A percentile compares a stretch with the other conserved stretches of the same genome.
Conservation (phyloP, 1,140 invertebrate species). For the Leptoteleia sp. region DNA sequence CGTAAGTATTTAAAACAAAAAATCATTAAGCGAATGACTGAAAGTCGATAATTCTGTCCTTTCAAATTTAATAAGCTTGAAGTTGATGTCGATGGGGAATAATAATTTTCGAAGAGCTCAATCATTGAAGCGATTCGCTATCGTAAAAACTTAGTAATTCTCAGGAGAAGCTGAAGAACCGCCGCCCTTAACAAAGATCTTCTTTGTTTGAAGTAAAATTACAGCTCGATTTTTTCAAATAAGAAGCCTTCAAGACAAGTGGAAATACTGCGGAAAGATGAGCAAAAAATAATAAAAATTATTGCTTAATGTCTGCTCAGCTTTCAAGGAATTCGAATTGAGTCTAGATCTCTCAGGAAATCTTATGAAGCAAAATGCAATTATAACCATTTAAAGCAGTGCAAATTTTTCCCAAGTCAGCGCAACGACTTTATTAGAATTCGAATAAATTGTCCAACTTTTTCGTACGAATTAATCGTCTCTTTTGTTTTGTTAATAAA, state of each 20-base stretch:
- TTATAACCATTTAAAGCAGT: neutral
- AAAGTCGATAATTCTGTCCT: conserved; percentile 28
- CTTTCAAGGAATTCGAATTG: neutral
- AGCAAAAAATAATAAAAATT: neutral
- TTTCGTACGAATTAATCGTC: too few relatives aligned
- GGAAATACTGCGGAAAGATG: neutral
- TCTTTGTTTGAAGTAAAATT: neutral
- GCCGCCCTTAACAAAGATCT: neutral
- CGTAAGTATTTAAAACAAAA: neutral
- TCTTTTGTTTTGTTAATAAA: too few relatives aligned
- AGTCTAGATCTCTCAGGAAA: neutral
- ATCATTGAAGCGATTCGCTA: conserved; percentile 11
- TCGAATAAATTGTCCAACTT: neutral
- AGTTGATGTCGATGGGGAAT: conserved; percentile 26
- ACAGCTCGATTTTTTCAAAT: neutral
- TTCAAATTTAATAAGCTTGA: conserved; percentile 45
- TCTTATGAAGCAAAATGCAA: neutral
- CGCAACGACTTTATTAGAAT: too few relatives aligned
- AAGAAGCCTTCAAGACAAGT: neutral
- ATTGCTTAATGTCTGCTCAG: neutral
- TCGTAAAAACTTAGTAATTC: conserved; percentile 34
- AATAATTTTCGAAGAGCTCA: conserved; percentile 44
- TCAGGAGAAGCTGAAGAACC: neutral
- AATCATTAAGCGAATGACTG: conserved; percentile 1
- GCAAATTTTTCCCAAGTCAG: neutral